Percentiles rank a stretch among this genome's conserved stretches.
These are phyloP conservation scores for Pogoniulus pusillus DNA, from an alignment of 2,797 vertebrate species.

Conservation along the genomic window DNA sequence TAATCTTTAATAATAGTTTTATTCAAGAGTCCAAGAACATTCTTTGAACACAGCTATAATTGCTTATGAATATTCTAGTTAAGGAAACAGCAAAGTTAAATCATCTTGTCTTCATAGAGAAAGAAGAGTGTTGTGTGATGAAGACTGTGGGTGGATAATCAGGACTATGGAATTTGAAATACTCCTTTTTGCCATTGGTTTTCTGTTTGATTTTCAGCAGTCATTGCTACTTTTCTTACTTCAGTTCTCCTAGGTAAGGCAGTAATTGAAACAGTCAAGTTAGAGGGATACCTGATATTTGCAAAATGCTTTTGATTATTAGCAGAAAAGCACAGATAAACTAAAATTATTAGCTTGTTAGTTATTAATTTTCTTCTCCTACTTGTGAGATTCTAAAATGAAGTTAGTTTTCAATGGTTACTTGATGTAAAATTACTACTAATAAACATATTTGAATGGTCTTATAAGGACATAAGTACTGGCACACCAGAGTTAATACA, in stretches of 20 bases:
- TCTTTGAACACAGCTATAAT: slow-evolving; percentile 33
- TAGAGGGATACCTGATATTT: not conserved
- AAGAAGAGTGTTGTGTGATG: not conserved
- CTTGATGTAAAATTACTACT: not conserved
- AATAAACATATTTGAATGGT: not conserved
- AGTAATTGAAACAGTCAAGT: not conserved
- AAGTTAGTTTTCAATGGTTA: not conserved
- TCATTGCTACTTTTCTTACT: not conserved
- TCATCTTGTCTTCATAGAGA: slow-evolving; percentile 46
- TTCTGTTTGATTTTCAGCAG: slow-evolving; percentile 2
- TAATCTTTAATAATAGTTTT: not conserved
- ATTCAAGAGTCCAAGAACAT: slow-evolving; percentile 19
- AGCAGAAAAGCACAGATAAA: not conserved
- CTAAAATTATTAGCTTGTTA: not conserved
- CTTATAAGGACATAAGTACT: not conserved
- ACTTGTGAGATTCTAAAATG: not conserved
- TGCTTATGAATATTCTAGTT: slow-evolving; percentile 55
- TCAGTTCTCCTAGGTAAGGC: not conserved
- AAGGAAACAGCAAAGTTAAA: slow-evolving; percentile 14
- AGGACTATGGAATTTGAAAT: not conserved
- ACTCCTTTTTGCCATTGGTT: not conserved
- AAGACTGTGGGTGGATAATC: slow-evolving; percentile 38
- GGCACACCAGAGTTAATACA: not conserved
- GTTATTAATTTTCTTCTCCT: not conserved
- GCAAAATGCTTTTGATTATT: not conserved